phyloP scores from a whole-genome alignment of 92 coral and sea anemone genomes.

The Heliopora coerulea region DNA sequence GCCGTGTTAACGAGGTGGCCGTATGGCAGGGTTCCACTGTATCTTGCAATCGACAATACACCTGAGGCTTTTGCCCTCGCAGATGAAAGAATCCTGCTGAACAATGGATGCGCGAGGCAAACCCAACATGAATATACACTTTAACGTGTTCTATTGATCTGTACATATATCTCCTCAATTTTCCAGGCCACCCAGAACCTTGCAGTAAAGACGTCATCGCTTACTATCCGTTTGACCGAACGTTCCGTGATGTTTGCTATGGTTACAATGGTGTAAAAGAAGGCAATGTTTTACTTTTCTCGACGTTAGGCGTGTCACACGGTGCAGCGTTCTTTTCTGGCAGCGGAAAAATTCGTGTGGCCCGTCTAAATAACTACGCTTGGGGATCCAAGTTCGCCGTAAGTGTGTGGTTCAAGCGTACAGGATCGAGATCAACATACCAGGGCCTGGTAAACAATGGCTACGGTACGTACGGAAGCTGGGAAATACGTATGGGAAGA shows the following conservation, averaged over 20 bases:
- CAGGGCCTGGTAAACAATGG: conserved; percentile 31
- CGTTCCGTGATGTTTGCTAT: conserved; percentile 28
- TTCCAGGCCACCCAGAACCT: conserved; percentile 1
- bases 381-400: conserved; percentile 29
- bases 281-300: neutral
- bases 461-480: conserved; percentile 10
- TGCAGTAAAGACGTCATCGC: conserved; percentile 37
- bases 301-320: neutral
- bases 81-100: too few relatives aligned
- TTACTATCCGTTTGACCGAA: conserved; percentile 31
- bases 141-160: too few relatives aligned
- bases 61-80: too few relatives aligned
- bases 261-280: conserved; percentile 32
- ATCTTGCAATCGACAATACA: too few relatives aligned
- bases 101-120: too few relatives aligned
- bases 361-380: conserved; percentile 4
- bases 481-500: conserved; percentile 41
- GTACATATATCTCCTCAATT: too few relatives aligned
- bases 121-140: too few relatives aligned
- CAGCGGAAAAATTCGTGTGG: conserved; percentile 2
- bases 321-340: conserved; percentile 20
- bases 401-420: conserved; percentile 31
- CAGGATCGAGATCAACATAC: conserved; percentile 16
- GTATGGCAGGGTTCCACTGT: too few relatives aligned
- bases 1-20: too few relatives aligned